Base-by-base conservation (phyloP, 2,888 invertebrate genomes). In the Selenia dentaria region DNA sequence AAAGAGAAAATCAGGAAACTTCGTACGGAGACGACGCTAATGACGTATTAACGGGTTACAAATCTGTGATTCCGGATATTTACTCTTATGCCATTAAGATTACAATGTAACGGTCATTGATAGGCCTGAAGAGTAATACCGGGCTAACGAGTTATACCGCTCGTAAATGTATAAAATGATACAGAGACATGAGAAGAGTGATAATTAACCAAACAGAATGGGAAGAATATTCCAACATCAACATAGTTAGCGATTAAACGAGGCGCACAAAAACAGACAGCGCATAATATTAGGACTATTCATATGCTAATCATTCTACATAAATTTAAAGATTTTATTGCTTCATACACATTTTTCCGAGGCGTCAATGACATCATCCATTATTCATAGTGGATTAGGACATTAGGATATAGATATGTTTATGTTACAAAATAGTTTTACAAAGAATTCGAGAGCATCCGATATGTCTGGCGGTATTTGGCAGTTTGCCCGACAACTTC, bases 391-490 rank as follows among this genome's bases (percentile, higher is more conserved):
- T 51, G 45, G 43, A 59, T 52, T 54, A 31, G 44, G 49, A 53
- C 41, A 22, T 18, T 22, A 39, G 40, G 22, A 45, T 33, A 46
- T 56, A 50, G 44, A 55, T 44, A 47, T 38, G 51, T 58, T 57
- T 58, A 52, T 52, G 37, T 49, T 52, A 45, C 40, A 46, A 54
- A 34, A 50, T 53, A 56, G 57, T 64, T 70, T 69, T 66, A 64
- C 40, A 63, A 64, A 59, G 50, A 59, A 57, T 65, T 53, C 58
- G 52, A 56, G 55, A 54, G 45, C 47, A 64, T 62, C 54, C 41
- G 36, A 36, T 25, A 16, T 41, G 64, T 66, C 67, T 71, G 67
- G 65, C 57, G 57, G 58, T 66, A 67, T 42, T 63, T 78, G 78
- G 75, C 72, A 65, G 34, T 28, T 9, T 57, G 74, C 77, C 77